A percentile compares a stretch with the other conserved stretches of the same genome.
These are phyloP conservation scores for Aplysina aerophoba DNA, from an alignment of 37 sponge, comb jelly and placozoan genomes.

Conservation along the genomic window DNA sequence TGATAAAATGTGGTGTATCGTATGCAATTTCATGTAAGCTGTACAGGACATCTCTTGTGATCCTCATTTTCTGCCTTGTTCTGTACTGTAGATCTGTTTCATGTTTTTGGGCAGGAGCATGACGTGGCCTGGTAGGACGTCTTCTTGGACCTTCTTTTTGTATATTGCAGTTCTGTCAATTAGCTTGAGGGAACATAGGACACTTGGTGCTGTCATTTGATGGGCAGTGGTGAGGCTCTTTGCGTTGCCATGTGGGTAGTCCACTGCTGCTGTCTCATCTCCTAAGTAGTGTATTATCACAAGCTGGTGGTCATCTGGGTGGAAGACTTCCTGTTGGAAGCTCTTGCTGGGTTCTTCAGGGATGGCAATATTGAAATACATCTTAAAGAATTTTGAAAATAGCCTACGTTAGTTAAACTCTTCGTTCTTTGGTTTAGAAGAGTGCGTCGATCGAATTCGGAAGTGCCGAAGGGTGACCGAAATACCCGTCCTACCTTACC, in stretches of 20 bases:
- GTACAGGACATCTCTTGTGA: slow-evolving; percentile 57
- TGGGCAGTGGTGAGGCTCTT: neutral
- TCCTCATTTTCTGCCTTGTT: neutral
- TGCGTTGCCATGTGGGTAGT: slow-evolving; percentile 12
- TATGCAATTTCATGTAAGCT: slow-evolving; percentile 62
- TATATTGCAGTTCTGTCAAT: neutral
- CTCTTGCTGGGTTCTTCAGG: neutral
- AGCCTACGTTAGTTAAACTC: no score
- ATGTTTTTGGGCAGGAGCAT: slow-evolving; percentile 35
- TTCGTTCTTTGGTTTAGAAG: no score
- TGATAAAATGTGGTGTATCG: slow-evolving; percentile 44
- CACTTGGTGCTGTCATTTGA: neutral
- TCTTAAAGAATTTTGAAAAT: neutral
- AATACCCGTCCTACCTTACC: no score
- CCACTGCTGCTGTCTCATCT: slow-evolving; percentile 13
- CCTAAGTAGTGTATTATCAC: slow-evolving; percentile 20
- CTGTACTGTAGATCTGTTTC: slow-evolving; percentile 40
- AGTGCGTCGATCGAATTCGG: no score
- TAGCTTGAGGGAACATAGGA: neutral
- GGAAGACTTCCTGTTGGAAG: slow-evolving; percentile 12
- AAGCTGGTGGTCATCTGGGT: neutral
- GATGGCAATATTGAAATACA: neutral
- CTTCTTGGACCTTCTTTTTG: slow-evolving; percentile 17
- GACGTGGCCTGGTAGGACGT: neutral
- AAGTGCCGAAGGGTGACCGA: no score